Conservation (phyloP, 2,113 vertebrate species). For the Sorex fumeus region DNA sequence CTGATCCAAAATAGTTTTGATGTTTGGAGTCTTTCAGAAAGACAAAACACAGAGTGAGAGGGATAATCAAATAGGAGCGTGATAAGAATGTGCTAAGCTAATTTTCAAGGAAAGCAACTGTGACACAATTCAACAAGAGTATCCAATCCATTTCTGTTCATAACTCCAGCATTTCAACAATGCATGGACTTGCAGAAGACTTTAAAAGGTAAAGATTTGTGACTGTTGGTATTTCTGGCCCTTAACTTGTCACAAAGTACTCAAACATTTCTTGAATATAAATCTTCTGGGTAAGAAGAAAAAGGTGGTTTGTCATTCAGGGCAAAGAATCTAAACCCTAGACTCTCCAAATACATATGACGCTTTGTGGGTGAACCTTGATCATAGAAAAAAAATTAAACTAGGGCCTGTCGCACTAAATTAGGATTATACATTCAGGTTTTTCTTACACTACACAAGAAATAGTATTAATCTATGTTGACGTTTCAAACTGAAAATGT, state of each 20-base stretch:
- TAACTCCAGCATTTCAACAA: background rate
- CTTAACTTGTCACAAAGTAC: background rate
- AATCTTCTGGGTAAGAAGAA: background rate
- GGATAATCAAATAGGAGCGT: slow-evolving; percentile 44
- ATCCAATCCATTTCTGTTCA: background rate
- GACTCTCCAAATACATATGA: background rate
- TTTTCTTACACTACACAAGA: background rate
- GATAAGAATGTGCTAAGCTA: slow-evolving; percentile 10
- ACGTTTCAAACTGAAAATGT: background rate
- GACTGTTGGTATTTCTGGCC: background rate
- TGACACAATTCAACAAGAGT: background rate
- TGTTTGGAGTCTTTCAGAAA: slow-evolving; percentile 55
- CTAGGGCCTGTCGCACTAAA: background rate
- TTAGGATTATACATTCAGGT: background rate
- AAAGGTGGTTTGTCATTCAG: background rate
- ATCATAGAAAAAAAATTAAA: background rate
- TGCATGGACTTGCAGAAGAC: background rate
- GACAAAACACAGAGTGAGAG: background rate
- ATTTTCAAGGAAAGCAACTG: background rate
- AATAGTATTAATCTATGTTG: background rate
- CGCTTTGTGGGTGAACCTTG: background rate
- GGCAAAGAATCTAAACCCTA: background rate
- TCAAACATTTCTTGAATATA: background rate
- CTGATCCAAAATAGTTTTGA: slow-evolving; percentile 52
- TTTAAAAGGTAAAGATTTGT: background rate